A percentile compares a stretch with the other conserved stretches of the same genome.
These are phyloP conservation scores for Paralvinella palmiformis DNA, from an alignment of 1,140 invertebrate species.

Conservation along the genomic window DNA sequence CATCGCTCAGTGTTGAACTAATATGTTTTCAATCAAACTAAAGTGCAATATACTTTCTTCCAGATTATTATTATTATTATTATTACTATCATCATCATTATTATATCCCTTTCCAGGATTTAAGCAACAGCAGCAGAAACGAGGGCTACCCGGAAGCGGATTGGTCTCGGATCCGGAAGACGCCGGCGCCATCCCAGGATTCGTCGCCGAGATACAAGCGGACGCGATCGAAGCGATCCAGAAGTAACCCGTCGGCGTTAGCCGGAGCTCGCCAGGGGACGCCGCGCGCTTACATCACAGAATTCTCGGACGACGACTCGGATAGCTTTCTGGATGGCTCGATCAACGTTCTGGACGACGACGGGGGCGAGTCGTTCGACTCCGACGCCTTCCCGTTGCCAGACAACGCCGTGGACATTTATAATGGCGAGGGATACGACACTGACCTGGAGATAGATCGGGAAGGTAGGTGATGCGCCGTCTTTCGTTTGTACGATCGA, in stretches of 20 bases:
- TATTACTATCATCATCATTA: no score
- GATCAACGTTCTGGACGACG: not conserved
- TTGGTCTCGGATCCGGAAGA: no score
- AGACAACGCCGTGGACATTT: not conserved
- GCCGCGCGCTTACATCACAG: not conserved
- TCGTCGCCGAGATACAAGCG: not conserved
- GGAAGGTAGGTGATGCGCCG: not conserved
- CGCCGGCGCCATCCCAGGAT: not conserved
- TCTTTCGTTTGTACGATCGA: not conserved
- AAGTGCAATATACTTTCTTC: no score
- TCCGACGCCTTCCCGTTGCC: not conserved
- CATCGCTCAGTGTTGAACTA: no score
- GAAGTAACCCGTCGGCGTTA: not conserved
- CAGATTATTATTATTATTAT: no score
- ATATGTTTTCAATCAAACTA: no score
- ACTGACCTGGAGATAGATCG: conserved; percentile 11
- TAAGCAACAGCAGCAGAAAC: no score
- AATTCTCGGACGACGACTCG: not conserved
- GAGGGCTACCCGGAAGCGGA: no score
- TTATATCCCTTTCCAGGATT: no score
- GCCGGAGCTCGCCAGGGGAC: not conserved
- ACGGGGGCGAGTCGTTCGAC: not conserved
- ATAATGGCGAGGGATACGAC: conserved; percentile 7
- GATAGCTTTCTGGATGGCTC: not conserved
- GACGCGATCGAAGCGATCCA: not conserved